phyloP scores from a whole-genome alignment of 2,113 vertebrate species.

The Myrmecophaga tridactyla region DNA sequence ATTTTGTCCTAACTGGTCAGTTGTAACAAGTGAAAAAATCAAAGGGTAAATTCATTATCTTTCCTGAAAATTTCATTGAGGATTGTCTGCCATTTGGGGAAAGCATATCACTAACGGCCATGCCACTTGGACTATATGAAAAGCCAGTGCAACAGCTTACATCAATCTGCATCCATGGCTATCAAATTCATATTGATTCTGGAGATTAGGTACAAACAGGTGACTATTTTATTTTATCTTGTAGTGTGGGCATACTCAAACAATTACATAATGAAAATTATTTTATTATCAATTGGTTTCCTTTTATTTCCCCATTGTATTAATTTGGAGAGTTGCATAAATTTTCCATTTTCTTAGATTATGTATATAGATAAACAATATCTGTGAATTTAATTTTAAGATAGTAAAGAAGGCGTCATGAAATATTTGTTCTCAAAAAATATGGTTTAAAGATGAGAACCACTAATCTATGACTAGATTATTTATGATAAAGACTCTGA shows the following conservation, averaged over 20 bases:
- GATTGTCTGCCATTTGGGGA: background rate
- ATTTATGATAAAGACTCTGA: background rate
- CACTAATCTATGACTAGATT: background rate
- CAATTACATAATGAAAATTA: background rate
- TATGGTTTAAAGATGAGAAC: background rate
- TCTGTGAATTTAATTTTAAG: background rate
- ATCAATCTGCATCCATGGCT: background rate
- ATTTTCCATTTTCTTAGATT: background rate
- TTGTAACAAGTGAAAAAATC: background rate
- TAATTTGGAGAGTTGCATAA: background rate
- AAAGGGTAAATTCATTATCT: background rate
- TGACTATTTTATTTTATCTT: background rate
- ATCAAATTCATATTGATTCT: background rate
- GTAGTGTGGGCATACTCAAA: background rate
- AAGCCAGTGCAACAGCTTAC: accelerated
- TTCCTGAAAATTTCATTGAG: background rate
- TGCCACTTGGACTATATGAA: background rate
- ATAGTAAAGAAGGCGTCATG: background rate
- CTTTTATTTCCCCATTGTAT: background rate
- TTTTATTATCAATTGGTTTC: background rate
- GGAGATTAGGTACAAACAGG: background rate
- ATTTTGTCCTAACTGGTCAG: background rate
- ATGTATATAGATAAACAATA: background rate
- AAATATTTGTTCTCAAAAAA: background rate
- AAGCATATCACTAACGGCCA: background rate